Percentiles rank a stretch among this genome's conserved stretches.
These are phyloP conservation scores for Lysandra bellargus DNA, from an alignment of 2,888 invertebrate genomes.

Conservation along the genomic window DNA sequence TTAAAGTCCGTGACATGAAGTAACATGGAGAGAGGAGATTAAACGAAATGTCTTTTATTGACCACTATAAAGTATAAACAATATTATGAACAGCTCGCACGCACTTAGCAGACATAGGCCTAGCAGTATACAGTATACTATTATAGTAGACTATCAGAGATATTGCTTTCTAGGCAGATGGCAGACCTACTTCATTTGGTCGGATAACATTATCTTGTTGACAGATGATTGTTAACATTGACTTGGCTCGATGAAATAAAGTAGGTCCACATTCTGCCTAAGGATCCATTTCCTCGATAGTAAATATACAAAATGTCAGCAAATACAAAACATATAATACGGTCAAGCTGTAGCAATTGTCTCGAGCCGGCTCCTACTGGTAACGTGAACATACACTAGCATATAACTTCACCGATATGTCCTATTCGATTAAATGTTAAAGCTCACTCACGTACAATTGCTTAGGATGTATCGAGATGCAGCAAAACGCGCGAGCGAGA, in stretches of 20 bases:
- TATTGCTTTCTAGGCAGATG: neutral
- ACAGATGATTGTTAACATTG: too few relatives aligned
- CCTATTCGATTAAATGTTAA: conserved; percentile 10
- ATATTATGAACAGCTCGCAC: conserved; percentile 5
- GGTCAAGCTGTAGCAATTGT: neutral
- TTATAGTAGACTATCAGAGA: neutral
- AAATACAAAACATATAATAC: conserved; percentile 12
- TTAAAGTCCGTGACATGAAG: neutral
- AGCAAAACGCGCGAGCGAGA: neutral
- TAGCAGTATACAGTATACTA: conserved; percentile 11
- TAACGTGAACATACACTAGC: conserved; percentile 11
- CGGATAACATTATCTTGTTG: neutral
- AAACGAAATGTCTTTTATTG: neutral
- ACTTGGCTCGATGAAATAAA: too few relatives aligned
- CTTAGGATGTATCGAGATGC: neutral
- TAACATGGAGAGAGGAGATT: neutral
- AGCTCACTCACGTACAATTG: conserved; percentile 10
- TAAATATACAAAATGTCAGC: conserved; percentile 17
- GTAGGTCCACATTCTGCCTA: neutral
- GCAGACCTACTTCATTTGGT: neutral
- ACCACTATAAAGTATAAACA: neutral
- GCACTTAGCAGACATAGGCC: conserved; percentile 16
- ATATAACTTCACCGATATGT: conserved; percentile 18
- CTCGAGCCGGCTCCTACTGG: conserved; percentile 3
- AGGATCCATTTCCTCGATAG: neutral